Conservation (phyloP, 2,888 invertebrate genomes). For the Drosophila borborema region DNA sequence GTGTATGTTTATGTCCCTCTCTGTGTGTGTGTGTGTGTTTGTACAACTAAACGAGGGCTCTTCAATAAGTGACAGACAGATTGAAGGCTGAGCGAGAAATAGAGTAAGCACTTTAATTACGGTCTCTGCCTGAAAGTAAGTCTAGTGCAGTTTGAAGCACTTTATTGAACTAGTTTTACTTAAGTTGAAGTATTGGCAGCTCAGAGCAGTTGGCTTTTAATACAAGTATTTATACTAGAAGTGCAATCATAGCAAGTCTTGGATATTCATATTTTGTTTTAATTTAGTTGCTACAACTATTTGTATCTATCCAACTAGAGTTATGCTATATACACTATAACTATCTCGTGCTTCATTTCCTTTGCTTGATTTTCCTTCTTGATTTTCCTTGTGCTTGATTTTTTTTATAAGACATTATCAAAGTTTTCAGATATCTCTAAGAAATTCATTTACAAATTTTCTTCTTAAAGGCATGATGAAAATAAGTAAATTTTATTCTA, state of each 20-base stretch:
- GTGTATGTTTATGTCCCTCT: background rate
- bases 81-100: background rate
- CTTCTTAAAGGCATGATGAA: background rate
- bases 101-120: background rate
- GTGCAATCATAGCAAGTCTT: background rate
- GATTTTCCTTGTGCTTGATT: too few relatives aligned
- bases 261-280: background rate
- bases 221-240: background rate
- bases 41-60: constrained; percentile 10
- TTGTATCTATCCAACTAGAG: background rate
- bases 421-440: too few relatives aligned
- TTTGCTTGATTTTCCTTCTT: too few relatives aligned
- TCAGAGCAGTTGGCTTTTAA: background rate
- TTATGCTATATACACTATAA: background rate
- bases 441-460: too few relatives aligned
- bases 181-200: background rate
- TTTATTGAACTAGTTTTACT: background rate
- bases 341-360: too few relatives aligned
- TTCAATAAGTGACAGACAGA: background rate
- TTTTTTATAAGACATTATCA: too few relatives aligned
- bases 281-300: background rate
- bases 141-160: background rate
- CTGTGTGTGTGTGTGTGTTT: background rate
- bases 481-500: background rate
- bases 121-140: background rate